A percentile compares a stretch with the other conserved stretches of the same genome.
These are phyloP conservation scores for Diuraphis noxia DNA, from an alignment of 1,140 invertebrate genomes.

Conservation along the genomic window DNA sequence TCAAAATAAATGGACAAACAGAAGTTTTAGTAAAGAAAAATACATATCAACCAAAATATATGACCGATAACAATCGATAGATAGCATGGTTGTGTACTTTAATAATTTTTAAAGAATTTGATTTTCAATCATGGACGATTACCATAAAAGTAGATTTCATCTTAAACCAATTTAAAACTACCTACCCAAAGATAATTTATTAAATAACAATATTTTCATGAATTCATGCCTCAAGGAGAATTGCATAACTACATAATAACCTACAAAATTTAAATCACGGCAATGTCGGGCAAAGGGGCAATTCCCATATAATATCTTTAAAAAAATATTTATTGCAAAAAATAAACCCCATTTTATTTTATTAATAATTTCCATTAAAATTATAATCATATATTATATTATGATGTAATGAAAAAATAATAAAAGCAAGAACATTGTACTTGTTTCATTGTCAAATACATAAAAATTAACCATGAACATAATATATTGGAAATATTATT, in stretches of 20 bases:
- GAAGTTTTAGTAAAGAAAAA: neutral
- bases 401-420: neutral
- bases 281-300: neutral
- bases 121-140: neutral
- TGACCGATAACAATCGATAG: neutral
- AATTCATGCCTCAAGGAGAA: neutral
- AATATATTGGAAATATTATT: neutral
- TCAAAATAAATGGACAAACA: neutral
- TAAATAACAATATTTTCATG: neutral
- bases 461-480: neutral
- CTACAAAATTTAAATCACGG: neutral
- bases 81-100: neutral
- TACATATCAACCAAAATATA: neutral
- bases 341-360: neutral
- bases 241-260: neutral
- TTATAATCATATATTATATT: neutral
- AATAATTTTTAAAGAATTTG: neutral
- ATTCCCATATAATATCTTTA: neutral
- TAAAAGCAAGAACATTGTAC: neutral
- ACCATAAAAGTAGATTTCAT: neutral
- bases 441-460: neutral
- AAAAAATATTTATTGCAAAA: neutral
- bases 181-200: neutral
- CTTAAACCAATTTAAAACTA: neutral
- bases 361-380: neutral